Percentiles rank a stretch among this genome's conserved stretches.
Conservation (phyloP, 2,888 invertebrate species). For the Pammene aurita region DNA sequence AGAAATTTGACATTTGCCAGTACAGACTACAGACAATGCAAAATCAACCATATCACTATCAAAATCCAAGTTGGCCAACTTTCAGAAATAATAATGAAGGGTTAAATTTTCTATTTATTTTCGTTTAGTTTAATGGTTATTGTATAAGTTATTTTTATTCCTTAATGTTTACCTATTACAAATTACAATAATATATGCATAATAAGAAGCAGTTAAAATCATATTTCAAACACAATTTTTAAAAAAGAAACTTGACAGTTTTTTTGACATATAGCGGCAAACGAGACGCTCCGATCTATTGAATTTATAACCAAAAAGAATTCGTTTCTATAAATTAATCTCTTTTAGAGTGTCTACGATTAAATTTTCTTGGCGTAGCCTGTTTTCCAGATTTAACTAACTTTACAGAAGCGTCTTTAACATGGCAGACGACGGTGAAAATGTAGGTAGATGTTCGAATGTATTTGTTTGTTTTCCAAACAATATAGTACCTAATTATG, state of each 20-base stretch:
- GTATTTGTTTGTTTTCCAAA: conserved; percentile 5
- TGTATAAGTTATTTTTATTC: too few relatives aligned
- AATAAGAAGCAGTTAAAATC: not conserved
- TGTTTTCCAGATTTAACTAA: not conserved
- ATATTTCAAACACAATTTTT: not conserved
- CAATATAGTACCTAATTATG: not conserved
- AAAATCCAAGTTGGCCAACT: not conserved
- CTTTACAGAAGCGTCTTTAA: conserved; percentile 14
- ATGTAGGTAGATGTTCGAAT: conserved; percentile 57
- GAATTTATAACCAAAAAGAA: conserved; percentile 20
- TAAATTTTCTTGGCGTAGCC: not conserved
- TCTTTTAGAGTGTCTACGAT: not conserved
- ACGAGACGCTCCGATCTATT: not conserved
- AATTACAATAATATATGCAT: too few relatives aligned
- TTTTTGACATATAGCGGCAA: conserved; percentile 6
- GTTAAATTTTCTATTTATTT: too few relatives aligned
- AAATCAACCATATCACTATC: too few relatives aligned
- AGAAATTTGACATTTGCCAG: conserved; percentile 23
- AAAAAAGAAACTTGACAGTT: conserved; percentile 9
- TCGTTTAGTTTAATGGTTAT: too few relatives aligned
- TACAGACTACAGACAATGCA: conserved; percentile 11
- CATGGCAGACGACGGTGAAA: conserved; percentile 78
- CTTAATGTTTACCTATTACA: too few relatives aligned
- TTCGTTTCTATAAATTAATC: not conserved
- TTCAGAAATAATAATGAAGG: not conserved